Evolutionary conservation across 2,113 vertebrate genomes (phyloP).

Genomic region (Campylomormyrus tamandua): DNA sequence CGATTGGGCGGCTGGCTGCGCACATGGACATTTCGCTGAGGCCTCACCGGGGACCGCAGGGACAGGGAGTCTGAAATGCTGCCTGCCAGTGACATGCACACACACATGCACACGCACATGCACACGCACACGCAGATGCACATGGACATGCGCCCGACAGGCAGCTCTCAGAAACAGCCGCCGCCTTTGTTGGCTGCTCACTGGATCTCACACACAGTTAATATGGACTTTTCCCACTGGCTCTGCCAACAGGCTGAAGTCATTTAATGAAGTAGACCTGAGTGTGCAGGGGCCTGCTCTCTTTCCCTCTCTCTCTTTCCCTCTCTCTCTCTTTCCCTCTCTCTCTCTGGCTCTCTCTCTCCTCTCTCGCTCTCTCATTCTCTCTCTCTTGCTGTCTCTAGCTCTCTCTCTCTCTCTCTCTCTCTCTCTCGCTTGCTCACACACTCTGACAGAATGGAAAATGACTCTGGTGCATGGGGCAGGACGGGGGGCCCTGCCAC

Average conservation of each 20-base stretch:
- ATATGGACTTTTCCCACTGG: conserved; percentile 66
- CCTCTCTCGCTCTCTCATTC: background rate
- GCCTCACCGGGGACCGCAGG: background rate
- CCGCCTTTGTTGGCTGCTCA: conserved; percentile 56
- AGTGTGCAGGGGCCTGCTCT: conserved; percentile 60
- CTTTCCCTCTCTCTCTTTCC: background rate
- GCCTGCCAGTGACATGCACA: conserved; percentile 33
- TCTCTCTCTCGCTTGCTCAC: conserved; percentile 42
- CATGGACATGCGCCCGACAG: conserved; percentile 32
- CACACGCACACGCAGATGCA: conserved; percentile 28
- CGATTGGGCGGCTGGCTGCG: background rate
- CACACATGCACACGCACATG: conserved; percentile 37
- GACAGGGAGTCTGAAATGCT: background rate
- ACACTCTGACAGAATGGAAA: conserved; percentile 75
- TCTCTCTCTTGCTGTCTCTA: background rate
- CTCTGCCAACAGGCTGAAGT: conserved; percentile 70
- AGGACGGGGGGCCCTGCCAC: conserved; percentile 52
- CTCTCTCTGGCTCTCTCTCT: background rate
- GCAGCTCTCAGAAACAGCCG: conserved; percentile 48
- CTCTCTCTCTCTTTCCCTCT: background rate
- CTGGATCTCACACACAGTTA: conserved; percentile 65
- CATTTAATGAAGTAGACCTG: conserved; percentile 68
- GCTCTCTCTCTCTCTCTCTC: background rate
- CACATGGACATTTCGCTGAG: background rate
- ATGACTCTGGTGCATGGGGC: conserved; percentile 56